These are phyloP conservation scores for Conchocele bisecta DNA, from an alignment of 2,888 invertebrate species.

Conservation along the genomic window DNA sequence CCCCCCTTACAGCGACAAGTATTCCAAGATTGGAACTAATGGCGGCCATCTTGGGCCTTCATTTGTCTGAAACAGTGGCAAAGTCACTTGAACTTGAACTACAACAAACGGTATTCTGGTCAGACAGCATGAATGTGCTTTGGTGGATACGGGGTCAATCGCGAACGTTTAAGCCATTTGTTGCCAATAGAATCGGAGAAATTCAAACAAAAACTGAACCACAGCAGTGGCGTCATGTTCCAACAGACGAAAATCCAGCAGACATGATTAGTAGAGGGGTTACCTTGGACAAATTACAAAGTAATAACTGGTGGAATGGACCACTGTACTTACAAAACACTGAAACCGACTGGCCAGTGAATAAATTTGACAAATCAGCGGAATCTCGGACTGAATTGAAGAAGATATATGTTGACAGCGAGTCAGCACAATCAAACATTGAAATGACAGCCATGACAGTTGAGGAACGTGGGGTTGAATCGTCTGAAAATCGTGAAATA, in stretches of 20 bases:
- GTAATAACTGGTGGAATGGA: constrained; percentile 31
- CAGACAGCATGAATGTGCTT: constrained; percentile 29
- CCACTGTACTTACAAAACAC: constrained; percentile 32
- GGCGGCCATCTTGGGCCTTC: constrained; percentile 15
- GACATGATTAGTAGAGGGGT: constrained; percentile 7
- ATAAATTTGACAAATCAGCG: not conserved
- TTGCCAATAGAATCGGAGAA: constrained; percentile 53
- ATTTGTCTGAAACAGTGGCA: constrained; percentile 7
- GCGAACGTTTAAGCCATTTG: constrained; percentile 45
- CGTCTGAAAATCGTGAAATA: too few species aligned
- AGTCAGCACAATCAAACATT: too few species aligned
- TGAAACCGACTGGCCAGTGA: constrained; percentile 16
- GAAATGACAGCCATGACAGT: not conserved
- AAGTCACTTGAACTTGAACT: not conserved
- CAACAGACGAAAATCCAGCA: constrained; percentile 19
- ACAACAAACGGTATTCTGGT: constrained; percentile 3
- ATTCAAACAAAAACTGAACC: constrained; percentile 45
- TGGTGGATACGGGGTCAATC: constrained; percentile 41
- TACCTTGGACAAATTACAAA: not conserved
- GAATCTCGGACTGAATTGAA: not conserved
- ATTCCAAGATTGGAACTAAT: constrained; percentile 35
- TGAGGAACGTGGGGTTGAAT: not conserved
- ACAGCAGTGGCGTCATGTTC: constrained; percentile 36
- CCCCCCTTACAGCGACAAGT: constrained; percentile 28
- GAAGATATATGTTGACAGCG: too few species aligned